These are phyloP conservation scores for Cephalophus harveyi DNA, from an alignment of 2,113 vertebrate species.

Conservation along the genomic window DNA sequence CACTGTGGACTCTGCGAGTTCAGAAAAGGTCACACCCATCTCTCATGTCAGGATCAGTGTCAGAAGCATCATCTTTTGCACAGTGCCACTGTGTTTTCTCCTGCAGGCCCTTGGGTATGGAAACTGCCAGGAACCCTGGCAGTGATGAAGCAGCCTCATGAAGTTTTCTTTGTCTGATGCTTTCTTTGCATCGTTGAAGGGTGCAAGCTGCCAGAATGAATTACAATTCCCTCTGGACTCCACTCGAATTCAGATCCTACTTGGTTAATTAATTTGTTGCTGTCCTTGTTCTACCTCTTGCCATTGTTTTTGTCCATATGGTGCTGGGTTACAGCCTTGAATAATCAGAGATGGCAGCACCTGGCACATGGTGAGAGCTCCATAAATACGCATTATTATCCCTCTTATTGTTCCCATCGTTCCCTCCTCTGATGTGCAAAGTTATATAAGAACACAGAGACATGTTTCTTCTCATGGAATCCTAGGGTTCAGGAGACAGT, in stretches of 20 bases:
- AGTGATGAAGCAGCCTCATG: background rate
- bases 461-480: background rate
- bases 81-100: background rate
- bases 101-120: background rate
- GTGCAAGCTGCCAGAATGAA: constrained; percentile 9
- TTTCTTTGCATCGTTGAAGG: constrained; percentile 27
- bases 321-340: background rate
- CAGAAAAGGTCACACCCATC: background rate
- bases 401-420: background rate
- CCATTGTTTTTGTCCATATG: constrained; percentile 3
- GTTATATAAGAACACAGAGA: background rate
- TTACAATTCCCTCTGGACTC: constrained; percentile 33
- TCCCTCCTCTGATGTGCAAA: background rate
- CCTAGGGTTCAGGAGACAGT: background rate
- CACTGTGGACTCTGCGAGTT: background rate
- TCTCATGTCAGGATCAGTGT: background rate
- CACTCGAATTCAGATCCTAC: constrained; percentile 38
- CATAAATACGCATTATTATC: background rate
- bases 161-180: background rate
- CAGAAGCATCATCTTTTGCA: background rate
- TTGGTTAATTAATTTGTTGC: constrained; percentile 30
- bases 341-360: background rate
- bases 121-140: background rate
- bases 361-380: background rate
- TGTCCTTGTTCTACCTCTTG: constrained; percentile 25